Percentiles rank a stretch among this genome's conserved stretches.
Evolutionary conservation across 2,113 vertebrate species (phyloP).

Genomic region (Hippocampus barbouri): DNA sequence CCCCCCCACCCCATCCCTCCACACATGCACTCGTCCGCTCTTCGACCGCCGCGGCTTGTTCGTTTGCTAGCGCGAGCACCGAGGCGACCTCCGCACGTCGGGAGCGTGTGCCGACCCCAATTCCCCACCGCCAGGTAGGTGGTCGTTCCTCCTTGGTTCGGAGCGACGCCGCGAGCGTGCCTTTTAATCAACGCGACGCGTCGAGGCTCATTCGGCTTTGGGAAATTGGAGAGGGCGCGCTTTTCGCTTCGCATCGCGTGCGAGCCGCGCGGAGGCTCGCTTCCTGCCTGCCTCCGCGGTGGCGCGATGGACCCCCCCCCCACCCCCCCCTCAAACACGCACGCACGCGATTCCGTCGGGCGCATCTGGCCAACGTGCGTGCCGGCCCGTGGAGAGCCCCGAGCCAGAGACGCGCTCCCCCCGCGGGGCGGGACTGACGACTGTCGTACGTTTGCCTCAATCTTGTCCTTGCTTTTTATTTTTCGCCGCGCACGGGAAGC

Average conservation of each 20-base stretch:
- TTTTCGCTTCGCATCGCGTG: background rate
- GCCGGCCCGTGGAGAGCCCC: background rate
- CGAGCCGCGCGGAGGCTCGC: background rate
- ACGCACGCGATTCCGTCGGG: background rate
- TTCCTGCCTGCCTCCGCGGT: background rate
- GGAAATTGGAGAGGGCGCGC: background rate
- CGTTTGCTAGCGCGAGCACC: background rate
- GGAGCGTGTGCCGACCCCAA: background rate
- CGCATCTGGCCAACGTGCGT: conserved; percentile 1
- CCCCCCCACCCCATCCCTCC: background rate
- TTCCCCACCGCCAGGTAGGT: background rate
- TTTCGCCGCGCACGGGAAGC: too few relatives aligned
- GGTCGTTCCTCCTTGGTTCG: background rate
- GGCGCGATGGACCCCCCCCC: background rate
- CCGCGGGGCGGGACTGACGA: too few relatives aligned
- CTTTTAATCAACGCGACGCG: background rate
- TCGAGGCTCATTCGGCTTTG: background rate
- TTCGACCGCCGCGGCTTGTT: too few relatives aligned
- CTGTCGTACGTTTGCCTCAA: too few relatives aligned
- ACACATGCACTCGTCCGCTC: background rate
- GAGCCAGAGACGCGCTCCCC: background rate
- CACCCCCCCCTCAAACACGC: background rate
- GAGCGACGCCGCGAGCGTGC: background rate
- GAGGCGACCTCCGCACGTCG: background rate
- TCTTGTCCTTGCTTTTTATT: too few relatives aligned